These are phyloP conservation scores for Phytoseiulus persimilis DNA, from an alignment of 2,888 invertebrate species.

Conservation along the genomic window DNA sequence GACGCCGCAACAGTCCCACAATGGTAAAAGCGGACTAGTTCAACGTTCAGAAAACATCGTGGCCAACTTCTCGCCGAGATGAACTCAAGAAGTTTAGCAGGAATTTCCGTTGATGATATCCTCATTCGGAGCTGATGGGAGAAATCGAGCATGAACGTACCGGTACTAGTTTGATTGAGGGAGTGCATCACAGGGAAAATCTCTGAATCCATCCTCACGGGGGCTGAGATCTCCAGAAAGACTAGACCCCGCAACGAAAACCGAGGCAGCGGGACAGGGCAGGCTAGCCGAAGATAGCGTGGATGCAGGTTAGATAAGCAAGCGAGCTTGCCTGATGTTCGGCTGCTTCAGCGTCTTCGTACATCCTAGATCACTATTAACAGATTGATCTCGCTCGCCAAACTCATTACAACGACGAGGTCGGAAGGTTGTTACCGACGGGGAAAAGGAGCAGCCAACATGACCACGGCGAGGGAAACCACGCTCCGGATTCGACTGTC, in stretches of 20 bases:
- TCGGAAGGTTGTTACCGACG: not conserved
- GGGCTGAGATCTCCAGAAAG: not conserved
- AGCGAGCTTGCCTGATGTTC: not conserved
- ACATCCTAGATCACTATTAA: not conserved
- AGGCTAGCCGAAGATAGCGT: not conserved
- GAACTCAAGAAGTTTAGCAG: too few relatives aligned
- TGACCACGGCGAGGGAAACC: not conserved
- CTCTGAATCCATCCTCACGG: not conserved
- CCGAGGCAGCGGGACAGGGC: not conserved
- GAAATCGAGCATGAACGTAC: too few relatives aligned
- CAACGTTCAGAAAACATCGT: too few relatives aligned
- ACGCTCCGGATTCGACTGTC: not conserved
- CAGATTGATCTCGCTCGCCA: slow-evolving; percentile 5
- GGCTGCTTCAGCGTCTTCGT: not conserved
- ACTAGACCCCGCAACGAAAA: not conserved
- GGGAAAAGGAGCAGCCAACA: not conserved
- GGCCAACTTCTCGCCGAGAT: too few relatives aligned
- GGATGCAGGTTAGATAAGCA: not conserved
- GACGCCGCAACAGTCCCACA: too few relatives aligned
- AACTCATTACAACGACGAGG: not conserved
- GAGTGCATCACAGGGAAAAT: too few relatives aligned
- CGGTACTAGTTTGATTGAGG: too few relatives aligned
- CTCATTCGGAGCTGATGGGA: too few relatives aligned
- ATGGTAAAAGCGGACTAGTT: too few relatives aligned
- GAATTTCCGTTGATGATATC: too few relatives aligned